Evolutionary conservation across 2,113 vertebrate genomes (phyloP).

Genomic region (Scolopax mira): DNA sequence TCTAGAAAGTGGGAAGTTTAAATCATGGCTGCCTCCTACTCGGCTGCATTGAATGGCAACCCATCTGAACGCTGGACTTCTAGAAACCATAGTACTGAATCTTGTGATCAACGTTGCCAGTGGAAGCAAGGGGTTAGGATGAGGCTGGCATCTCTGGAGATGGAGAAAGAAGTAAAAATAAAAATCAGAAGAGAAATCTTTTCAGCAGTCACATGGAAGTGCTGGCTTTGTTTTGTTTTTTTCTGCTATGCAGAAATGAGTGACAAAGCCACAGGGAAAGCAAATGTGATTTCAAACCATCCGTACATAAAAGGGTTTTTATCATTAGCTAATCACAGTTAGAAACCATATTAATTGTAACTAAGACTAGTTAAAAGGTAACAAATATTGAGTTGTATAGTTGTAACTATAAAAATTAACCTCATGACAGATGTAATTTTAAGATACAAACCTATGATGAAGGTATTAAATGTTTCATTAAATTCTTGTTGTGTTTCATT

Average conservation of each 20-base stretch:
- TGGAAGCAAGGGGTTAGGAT: neutral
- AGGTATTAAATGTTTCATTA: neutral
- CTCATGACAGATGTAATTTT: neutral
- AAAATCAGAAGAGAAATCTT: neutral
- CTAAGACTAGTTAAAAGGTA: neutral
- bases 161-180: neutral
- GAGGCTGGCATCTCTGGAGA: neutral
- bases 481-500: neutral
- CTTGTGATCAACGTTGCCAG: neutral
- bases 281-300: neutral
- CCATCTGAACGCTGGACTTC: neutral
- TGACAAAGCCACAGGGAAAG: neutral
- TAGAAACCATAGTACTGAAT: neutral
- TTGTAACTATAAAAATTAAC: neutral
- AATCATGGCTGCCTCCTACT: neutral
- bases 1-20: neutral
- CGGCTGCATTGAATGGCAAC: neutral
- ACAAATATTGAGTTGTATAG: neutral
- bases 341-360: neutral
- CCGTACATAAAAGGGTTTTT: neutral
- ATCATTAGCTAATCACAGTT: neutral
- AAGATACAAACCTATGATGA: neutral
- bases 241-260: neutral
- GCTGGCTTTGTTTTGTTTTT: neutral
- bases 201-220: neutral